These are phyloP conservation scores for Dufourea novaeangliae DNA, from an alignment of 1,140 invertebrate genomes.

Conservation along the genomic window DNA sequence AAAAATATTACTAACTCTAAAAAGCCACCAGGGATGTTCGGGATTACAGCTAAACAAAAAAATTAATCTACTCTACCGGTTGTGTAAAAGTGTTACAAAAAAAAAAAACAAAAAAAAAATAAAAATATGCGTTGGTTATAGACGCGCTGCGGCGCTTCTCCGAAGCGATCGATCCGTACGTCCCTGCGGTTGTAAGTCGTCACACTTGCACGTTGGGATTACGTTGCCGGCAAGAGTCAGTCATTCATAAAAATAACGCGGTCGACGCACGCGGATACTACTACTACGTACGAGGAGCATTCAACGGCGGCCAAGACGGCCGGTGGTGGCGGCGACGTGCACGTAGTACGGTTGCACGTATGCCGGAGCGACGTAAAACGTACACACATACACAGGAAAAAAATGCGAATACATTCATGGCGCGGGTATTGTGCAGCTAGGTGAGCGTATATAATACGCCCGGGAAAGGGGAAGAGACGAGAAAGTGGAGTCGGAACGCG, in stretches of 20 bases:
- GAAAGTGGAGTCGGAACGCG: conserved; percentile 57
- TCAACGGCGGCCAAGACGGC: not conserved
- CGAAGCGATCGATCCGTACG: not conserved
- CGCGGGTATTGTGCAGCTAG: conserved; percentile 35
- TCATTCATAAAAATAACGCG: conserved; percentile 77
- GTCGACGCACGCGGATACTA: conserved; percentile 58
- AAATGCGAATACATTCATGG: conserved; percentile 18
- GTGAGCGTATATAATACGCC: conserved; percentile 42
- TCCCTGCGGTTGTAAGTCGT: conserved; percentile 27
- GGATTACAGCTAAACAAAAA: no score
- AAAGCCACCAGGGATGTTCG: no score
- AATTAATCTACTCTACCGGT: no score
- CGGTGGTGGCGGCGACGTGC: not conserved
- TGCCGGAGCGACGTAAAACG: conserved; percentile 15
- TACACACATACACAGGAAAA: conserved; percentile 34
- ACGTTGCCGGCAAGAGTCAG: conserved; percentile 68
- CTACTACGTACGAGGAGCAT: conserved; percentile 52
- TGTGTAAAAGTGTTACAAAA: not conserved
- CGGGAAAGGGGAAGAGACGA: conserved; percentile 40
- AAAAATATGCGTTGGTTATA: no score
- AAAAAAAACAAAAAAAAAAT: not conserved
- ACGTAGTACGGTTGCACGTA: conserved; percentile 35
- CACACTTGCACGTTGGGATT: conserved; percentile 60
- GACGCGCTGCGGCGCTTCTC: not conserved
- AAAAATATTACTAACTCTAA: no score